Evolutionary conservation across 2,888 invertebrate genomes (phyloP).

Genomic region (Diaprepes abbreviatus): DNA sequence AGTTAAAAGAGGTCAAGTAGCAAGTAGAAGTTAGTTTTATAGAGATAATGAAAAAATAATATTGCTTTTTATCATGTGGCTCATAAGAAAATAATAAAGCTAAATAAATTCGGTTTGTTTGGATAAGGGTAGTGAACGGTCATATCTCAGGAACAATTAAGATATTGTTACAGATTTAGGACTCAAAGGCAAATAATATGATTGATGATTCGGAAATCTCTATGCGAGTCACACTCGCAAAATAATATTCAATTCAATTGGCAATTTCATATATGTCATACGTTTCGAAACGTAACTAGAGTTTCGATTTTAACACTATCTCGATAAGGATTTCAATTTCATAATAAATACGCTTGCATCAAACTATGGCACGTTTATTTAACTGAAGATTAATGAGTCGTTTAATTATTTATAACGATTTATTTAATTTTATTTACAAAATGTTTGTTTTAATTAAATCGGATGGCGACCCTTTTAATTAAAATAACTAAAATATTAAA

Average conservation of each 20-base stretch:
- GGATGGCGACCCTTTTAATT: neutral
- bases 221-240: too few relatives aligned
- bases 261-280: too few relatives aligned
- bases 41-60: neutral
- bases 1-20: constrained; percentile 13
- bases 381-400: neutral
- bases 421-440: constrained; percentile 1
- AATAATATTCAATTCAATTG: too few relatives aligned
- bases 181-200: too few relatives aligned
- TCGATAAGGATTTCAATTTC: neutral
- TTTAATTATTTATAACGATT: neutral
- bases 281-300: too few relatives aligned
- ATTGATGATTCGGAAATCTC: too few relatives aligned
- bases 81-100: too few relatives aligned
- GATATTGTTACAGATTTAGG: too few relatives aligned
- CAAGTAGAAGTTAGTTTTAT: constrained; percentile 11
- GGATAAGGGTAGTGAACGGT: too few relatives aligned
- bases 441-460: neutral
- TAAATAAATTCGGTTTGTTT: too few relatives aligned
- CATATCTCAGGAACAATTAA: too few relatives aligned
- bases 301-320: neutral
- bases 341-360: neutral
- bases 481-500: neutral
- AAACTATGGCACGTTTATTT: neutral
- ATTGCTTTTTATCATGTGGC: too few relatives aligned